Evolutionary conservation across 1,140 invertebrate genomes (phyloP).

Genomic region (Drosophila micromelanica): DNA sequence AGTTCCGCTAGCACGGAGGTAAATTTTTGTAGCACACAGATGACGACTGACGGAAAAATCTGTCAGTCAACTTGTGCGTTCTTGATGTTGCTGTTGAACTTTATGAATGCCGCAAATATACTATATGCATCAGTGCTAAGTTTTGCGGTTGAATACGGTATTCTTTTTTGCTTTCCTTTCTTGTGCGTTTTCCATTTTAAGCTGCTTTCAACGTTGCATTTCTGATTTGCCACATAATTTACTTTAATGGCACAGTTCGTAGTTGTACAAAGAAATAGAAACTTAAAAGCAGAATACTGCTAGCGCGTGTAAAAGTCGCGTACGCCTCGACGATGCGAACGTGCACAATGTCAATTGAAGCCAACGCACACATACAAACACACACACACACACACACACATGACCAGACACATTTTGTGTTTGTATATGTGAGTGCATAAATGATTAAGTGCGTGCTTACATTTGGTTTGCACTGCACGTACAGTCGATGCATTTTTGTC

Average conservation of each 20-base stretch:
- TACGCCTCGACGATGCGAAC: constrained; percentile 47
- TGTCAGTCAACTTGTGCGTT: constrained; percentile 18
- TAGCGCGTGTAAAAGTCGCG: constrained; percentile 64
- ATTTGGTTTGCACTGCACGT: constrained; percentile 64
- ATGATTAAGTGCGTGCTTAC: constrained; percentile 51
- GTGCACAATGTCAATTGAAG: constrained; percentile 63
- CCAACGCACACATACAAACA: constrained; percentile 33
- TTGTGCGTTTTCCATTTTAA: background rate
- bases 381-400: background rate
- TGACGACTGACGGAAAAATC: constrained; percentile 19
- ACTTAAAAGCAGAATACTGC: constrained; percentile 52
- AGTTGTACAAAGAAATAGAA: constrained; percentile 25
- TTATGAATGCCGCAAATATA: constrained; percentile 19
- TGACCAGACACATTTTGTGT: constrained; percentile 3
- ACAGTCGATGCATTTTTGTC: constrained; percentile 68
- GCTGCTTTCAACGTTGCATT: constrained; percentile 43
- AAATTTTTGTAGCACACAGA: constrained; percentile 15
- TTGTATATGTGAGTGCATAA: constrained; percentile 47
- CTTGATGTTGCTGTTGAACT: constrained; percentile 1
- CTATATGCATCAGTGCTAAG: constrained; percentile 15
- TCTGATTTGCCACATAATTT: constrained; percentile 55
- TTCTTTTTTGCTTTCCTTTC: background rate
- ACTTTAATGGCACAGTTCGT: constrained; percentile 36
- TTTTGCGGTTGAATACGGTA: constrained; percentile 23
- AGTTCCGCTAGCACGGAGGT: constrained; percentile 21